Evolutionary conservation across 2,113 vertebrate species (phyloP).

Genomic region (Vulpes ferrilata): DNA sequence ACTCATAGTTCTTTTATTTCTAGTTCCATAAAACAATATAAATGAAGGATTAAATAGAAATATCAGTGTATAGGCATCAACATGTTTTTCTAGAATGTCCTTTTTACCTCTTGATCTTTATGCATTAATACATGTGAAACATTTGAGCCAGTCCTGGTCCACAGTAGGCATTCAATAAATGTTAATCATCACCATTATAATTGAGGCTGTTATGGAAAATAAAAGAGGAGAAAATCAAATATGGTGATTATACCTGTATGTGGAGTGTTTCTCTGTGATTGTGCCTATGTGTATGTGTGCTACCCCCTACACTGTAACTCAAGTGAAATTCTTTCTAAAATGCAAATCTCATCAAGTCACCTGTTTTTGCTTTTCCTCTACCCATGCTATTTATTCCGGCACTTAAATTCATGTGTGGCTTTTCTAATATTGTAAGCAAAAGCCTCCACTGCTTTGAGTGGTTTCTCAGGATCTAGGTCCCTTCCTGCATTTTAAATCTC

Average conservation of each 20-base stretch:
- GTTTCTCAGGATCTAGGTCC: neutral
- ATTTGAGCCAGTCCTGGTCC: neutral
- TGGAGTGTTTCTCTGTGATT: fast-evolving
- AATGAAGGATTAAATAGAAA: neutral
- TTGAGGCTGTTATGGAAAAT: neutral
- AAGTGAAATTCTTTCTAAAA: neutral
- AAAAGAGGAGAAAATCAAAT: neutral
- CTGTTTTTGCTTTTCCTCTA: neutral
- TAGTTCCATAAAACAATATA: neutral
- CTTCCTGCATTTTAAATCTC: neutral
- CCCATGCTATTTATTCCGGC: neutral
- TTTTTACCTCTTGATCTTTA: neutral
- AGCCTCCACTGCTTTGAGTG: neutral
- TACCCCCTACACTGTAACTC: neutral
- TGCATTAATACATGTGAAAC: neutral
- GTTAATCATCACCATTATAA: neutral
- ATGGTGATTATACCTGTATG: fast-evolving
- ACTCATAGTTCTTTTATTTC: neutral
- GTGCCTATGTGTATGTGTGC: neutral
- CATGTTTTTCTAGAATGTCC: neutral
- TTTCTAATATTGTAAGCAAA: neutral
- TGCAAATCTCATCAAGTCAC: neutral
- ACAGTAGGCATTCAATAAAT: neutral
- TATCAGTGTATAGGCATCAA: neutral
- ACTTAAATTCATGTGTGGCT: neutral